Conservation (phyloP, 2,888 invertebrate genomes). For the Oegoconia quadripuncta region DNA sequence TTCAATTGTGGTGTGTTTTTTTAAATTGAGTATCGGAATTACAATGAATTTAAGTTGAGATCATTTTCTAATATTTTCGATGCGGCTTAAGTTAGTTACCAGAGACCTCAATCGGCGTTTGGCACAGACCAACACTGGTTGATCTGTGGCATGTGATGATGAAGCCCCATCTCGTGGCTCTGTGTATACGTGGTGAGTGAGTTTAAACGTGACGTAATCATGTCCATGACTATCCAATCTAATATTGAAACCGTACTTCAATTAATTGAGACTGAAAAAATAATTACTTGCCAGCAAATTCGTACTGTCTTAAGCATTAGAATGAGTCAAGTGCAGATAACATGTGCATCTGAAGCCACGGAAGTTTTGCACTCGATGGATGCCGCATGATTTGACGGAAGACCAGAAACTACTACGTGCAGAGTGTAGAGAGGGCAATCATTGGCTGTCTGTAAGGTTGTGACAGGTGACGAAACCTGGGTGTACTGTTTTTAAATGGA, state of each 20-base stretch:
- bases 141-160: no score
- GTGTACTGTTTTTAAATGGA: no score
- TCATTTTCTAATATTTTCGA: not conserved
- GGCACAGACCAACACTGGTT: no score
- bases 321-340: not conserved
- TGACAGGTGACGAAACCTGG: no score
- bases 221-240: not conserved
- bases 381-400: no score
- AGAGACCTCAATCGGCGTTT: not conserved
- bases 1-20: not conserved
- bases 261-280: constrained; percentile 5
- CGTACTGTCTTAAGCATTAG: not conserved
- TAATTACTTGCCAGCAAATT: not conserved
- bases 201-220: not conserved
- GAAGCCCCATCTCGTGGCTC: not conserved
- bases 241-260: constrained; percentile 1
- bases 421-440: no score
- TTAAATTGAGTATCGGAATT: not conserved
- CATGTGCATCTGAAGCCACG: no score
- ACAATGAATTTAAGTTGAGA: not conserved
- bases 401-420: no score
- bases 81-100: not conserved
- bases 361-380: no score
- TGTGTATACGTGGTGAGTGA: not conserved
- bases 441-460: no score